Evolutionary conservation across 2,113 vertebrate species (phyloP), one percentile per base, ranked within the genome.

Genomic region (Oryzias curvinotus): DNA sequence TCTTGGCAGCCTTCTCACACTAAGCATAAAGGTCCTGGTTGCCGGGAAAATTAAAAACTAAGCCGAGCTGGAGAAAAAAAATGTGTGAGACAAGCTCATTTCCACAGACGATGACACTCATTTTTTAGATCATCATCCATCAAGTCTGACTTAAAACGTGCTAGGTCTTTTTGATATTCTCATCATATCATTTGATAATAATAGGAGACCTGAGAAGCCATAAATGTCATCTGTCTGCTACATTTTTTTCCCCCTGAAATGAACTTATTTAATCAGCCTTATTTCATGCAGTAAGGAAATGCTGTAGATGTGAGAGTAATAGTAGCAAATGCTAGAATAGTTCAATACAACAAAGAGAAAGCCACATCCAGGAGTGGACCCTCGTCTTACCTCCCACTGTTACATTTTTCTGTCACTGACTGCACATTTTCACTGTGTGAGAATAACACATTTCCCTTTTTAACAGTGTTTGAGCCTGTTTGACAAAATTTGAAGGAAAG

Each of bases 171-270:
- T 74, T 23, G 69, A 80, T 83, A 65, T 63, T 78, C 75, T 66
- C 75, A 71, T 82, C 65, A 69, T 78, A 76, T 87, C 86, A 91
- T 91, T 90, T 88, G 80, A 88, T 89, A 90, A 92, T 89, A 89
- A 90, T 80, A 80, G 57, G 71, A 83, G 80, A 77, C 81, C 82
- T 68, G 82, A 87, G 83, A 81, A 76, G 84, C 88, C 85, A 87
- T 91, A 88, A 91, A 90, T 89, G 86, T 86, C 89, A 89, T 64
- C 49, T n/a, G 66, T 58, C 64, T 17, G 36, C 72, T n/a, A 56
- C 84, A 69, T 90, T 90, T 88, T 62, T 91, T 87, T 88, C 70
- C 52, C 68, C 75, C 85, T 79, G 66, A 59, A 79, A 75, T 83
- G 78, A 83, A 73, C 65, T 75, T 75, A 80, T 71, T 55, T 80